Percentiles rank a stretch among this genome's conserved stretches.
Conservation (phyloP, 1,140 invertebrate species). For the Drosophila arawakana region DNA sequence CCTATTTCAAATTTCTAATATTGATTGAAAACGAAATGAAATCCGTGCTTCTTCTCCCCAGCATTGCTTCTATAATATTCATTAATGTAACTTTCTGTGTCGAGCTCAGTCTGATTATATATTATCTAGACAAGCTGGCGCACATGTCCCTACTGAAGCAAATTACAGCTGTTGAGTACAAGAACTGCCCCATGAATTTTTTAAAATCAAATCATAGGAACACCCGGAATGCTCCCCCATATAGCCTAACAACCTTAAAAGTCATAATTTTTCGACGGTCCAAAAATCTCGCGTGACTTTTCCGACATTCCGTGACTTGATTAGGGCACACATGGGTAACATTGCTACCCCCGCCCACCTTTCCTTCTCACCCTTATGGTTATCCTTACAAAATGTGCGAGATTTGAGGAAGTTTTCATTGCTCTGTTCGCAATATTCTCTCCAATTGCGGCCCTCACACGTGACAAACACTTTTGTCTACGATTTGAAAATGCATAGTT, state of each 20-base stretch:
- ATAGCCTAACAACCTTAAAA: slow-evolving; percentile 39
- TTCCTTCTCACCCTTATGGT: slow-evolving; percentile 37
- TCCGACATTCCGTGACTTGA: slow-evolving; percentile 73
- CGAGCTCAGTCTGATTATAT: slow-evolving; percentile 27
- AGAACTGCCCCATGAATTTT: slow-evolving; percentile 75
- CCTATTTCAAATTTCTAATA: not conserved
- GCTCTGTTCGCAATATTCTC: not conserved
- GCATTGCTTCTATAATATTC: slow-evolving; percentile 7
- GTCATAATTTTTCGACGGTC: slow-evolving; percentile 76
- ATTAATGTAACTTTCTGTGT: slow-evolving; percentile 2
- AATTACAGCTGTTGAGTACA: slow-evolving; percentile 40
- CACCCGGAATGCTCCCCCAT: slow-evolving; percentile 40
- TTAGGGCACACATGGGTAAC: slow-evolving; percentile 59
- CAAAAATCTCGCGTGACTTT: slow-evolving; percentile 75
- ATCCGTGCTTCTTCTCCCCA: not conserved
- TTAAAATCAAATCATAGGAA: slow-evolving; percentile 69
- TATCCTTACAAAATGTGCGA: slow-evolving; percentile 1
- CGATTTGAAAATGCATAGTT: slow-evolving; percentile 65
- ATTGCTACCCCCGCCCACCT: slow-evolving; percentile 22
- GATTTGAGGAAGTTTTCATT: not conserved
- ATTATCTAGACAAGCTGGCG: slow-evolving; percentile 7
- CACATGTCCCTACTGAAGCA: slow-evolving; percentile 12
- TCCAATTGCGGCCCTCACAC: slow-evolving; percentile 34
- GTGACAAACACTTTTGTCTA: slow-evolving; percentile 66
- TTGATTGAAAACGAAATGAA: too few relatives aligned